These are phyloP conservation scores for Microtus oregoni DNA, from an alignment of 2,113 vertebrate species.

Conservation along the genomic window DNA sequence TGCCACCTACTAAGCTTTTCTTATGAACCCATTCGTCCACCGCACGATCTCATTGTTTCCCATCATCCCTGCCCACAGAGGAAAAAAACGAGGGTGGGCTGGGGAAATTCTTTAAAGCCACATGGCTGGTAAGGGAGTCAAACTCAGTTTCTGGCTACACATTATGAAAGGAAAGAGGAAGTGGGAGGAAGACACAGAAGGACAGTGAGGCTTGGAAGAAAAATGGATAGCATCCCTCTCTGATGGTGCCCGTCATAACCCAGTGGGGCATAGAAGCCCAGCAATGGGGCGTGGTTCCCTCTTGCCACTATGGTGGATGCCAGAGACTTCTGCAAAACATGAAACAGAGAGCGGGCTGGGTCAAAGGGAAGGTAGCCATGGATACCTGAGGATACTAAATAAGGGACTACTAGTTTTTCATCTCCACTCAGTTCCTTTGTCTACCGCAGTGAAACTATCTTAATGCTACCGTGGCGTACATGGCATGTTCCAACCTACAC, in stretches of 20 bases:
- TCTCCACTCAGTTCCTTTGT: background rate
- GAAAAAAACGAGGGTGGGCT: background rate
- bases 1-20: background rate
- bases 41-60: background rate
- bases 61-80: background rate
- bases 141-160: background rate
- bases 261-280: background rate
- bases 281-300: background rate
- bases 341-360: background rate
- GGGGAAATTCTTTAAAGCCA: background rate
- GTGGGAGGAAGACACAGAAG: background rate
- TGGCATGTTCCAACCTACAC: too few species aligned
- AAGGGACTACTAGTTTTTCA: background rate
- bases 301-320: background rate
- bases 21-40: background rate
- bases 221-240: background rate
- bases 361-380: background rate
- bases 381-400: slow-evolving; percentile 7
- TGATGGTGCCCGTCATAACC: background rate
- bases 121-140: background rate
- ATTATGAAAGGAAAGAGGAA: background rate
- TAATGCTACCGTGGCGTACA: background rate
- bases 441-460: slow-evolving; percentile 4
- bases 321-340: background rate
- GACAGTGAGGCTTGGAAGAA: background rate